phyloP scores from a whole-genome alignment of 2,113 vertebrate species.

The Bubo blakistoni region DNA sequence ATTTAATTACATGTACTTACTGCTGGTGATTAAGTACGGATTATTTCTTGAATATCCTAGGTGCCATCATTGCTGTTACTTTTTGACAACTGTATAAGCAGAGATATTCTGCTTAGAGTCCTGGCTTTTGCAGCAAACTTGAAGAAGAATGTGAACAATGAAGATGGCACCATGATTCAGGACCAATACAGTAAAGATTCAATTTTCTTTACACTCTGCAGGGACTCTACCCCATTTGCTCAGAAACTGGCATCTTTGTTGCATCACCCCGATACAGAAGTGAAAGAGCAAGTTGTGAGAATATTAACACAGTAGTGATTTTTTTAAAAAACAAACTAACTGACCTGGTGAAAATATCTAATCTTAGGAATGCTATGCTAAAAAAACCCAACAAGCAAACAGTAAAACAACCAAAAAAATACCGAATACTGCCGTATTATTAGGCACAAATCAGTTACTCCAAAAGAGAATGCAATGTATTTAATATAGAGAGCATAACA shows the following conservation, averaged over 20 bases:
- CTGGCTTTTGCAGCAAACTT: constrained; percentile 84
- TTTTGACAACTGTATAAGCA: constrained; percentile 75
- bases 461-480: background rate
- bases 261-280: constrained; percentile 79
- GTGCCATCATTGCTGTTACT: constrained; percentile 80
- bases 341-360: background rate
- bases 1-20: background rate
- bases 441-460: background rate
- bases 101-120: constrained; percentile 82
- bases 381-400: background rate
- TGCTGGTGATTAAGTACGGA: background rate
- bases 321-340: background rate
- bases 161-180: constrained; percentile 17
- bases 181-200: constrained; percentile 75
- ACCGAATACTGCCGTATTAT: background rate
- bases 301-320: constrained; percentile 63
- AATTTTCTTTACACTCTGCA: constrained; percentile 80
- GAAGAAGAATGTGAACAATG: constrained; percentile 59
- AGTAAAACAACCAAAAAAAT: background rate
- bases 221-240: constrained; percentile 75
- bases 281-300: constrained; percentile 84
- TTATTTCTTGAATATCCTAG: constrained; percentile 14
- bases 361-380: background rate
- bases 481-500: background rate
- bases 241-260: constrained; percentile 80